These are phyloP conservation scores for Gambelia wislizenii DNA, from an alignment of 2,797 vertebrate genomes.

Conservation along the genomic window DNA sequence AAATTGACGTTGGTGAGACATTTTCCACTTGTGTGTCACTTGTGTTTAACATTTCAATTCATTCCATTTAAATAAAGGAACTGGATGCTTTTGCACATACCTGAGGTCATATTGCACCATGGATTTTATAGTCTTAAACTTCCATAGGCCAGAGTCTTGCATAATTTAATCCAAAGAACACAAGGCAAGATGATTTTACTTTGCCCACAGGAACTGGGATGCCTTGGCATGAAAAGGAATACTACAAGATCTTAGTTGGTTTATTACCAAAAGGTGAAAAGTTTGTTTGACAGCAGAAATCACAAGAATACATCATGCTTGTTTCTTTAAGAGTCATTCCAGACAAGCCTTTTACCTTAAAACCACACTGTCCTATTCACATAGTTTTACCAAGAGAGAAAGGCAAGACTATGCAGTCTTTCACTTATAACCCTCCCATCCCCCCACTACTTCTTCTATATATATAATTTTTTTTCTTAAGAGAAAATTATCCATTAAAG, in stretches of 20 bases:
- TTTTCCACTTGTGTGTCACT: neutral
- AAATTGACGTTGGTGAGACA: neutral
- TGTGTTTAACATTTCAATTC: neutral
- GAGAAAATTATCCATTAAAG: neutral
- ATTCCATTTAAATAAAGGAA: neutral
- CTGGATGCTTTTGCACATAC: neutral
- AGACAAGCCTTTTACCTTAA: neutral
- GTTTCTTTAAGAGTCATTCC: neutral
- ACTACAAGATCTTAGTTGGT: neutral
- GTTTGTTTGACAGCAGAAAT: too few species aligned
- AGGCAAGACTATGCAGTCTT: neutral
- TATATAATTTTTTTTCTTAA: neutral
- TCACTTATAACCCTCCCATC: neutral
- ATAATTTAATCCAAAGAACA: neutral
- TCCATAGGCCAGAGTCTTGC: too few species aligned
- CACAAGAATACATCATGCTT: neutral
- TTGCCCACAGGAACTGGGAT: neutral
- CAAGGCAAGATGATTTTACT: neutral
- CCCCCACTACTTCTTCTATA: neutral
- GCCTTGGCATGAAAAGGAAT: neutral
- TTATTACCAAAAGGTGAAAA: neutral
- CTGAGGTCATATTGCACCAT: neutral
- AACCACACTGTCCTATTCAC: neutral
- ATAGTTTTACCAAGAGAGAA: neutral
- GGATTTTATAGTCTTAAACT: too few species aligned